Base-by-base conservation (phyloP, 2,113 vertebrate genomes). In the Chloebia gouldiae region DNA sequence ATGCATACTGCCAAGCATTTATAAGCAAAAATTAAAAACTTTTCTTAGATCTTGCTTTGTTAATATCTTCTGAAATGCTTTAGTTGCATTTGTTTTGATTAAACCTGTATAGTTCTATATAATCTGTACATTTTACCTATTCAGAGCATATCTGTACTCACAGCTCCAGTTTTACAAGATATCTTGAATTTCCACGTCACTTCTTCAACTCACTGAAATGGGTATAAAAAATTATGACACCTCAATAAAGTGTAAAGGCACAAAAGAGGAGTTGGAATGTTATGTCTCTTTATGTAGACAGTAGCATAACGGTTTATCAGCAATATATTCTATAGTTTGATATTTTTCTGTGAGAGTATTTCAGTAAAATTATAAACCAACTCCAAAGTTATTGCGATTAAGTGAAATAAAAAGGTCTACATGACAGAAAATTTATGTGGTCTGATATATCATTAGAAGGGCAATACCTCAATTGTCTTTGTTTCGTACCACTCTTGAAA, bases 251-350 rank as follows among this genome's bases (percentile, higher is more conserved):
- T 12, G 30, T 5, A 65, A 87, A 90, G 14, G 22, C 25, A 40
- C 0, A 7, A 50, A 22, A 21, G 10, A 40, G 17, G 6, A 80
- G 4, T 30, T 65, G 31, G 27, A 77, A 61, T 25, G 13, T 6
- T 35, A 9, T 15, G 16, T 76, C 9, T 53, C 20, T 54, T 59
- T 59, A 40, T 24, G 10, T 47, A 79, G 35, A 15, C 19, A 19
- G 15, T 11, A 51, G 7, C 37, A 47, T 54, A 81, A 65, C 51
- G 24, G 2, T 16, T 80, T 51, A 33, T 40, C 49, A 59, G 25
- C 33, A 66, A 15, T 9, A 16, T 31, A 49, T 60, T n/a, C 19
- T 24, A 33, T 8, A 0, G 0, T 19, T 45, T 42, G 2, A 2
- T 16, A 10, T 14, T 56, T 44, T 27, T 80, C 65, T 17, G 3